Conservation (phyloP, 2,888 invertebrate genomes). For the Scaptomyza caliginosa region DNA sequence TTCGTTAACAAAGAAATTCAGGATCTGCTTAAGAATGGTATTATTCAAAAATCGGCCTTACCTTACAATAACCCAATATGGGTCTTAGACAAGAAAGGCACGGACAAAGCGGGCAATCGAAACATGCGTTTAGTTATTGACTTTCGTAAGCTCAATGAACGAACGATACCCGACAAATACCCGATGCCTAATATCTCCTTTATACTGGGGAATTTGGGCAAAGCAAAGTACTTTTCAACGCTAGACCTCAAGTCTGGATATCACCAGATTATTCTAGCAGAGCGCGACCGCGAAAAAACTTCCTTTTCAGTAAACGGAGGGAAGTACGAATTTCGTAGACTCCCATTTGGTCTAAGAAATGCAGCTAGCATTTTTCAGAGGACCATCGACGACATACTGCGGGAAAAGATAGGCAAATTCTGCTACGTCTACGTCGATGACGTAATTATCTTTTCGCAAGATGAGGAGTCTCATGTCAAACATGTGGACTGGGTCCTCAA, state of each 20-base stretch:
- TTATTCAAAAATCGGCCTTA: background rate
- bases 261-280: slow-evolving; percentile 13
- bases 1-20: background rate
- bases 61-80: background rate
- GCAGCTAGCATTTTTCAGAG: too few species aligned
- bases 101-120: background rate
- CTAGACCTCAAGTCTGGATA: slow-evolving; percentile 18
- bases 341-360: too few species aligned
- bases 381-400: too few species aligned
- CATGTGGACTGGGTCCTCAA: background rate
- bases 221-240: slow-evolving; percentile 8
- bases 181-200: slow-evolving; percentile 8
- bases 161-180: background rate
- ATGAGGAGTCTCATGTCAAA: background rate
- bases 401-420: background rate
- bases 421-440: background rate
- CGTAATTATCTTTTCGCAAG: background rate
- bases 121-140: background rate
- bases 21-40: background rate
- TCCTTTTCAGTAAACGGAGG: slow-evolving; percentile 13
- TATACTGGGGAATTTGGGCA: slow-evolving; percentile 8
- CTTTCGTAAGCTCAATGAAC: background rate
- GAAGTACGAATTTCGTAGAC: slow-evolving; percentile 58
- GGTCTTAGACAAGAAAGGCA: background rate
- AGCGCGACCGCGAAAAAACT: slow-evolving; percentile 17